Evolutionary conservation across 2,888 invertebrate species (phyloP), one percentile per base, ranked within the genome.

Genomic region (Parapristionchus giblindavisi): DNA sequence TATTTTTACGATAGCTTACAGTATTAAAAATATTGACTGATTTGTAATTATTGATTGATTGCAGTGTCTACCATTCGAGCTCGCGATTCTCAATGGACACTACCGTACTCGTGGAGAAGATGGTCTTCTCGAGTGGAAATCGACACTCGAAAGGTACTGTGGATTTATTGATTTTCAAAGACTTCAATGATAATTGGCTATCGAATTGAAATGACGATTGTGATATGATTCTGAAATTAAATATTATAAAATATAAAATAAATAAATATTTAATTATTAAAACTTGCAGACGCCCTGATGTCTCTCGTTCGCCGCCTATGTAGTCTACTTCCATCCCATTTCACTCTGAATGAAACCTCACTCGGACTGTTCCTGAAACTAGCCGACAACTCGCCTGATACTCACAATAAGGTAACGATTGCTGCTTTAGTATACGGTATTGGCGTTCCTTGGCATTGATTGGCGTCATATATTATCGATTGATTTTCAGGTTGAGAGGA

Each of bases 81-180:
- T 68, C 68, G 21, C 51, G 51, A 17, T 34, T 38, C 2, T 51
- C 68, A 4, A 51, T 68, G 52, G 52, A 68, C 21, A 68, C 29
- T 3, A 52, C 32, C 11, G 14, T n/a, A 1, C 27, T 68, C 29
- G 21, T 8, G 6, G 68, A 68, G 21, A n/a, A 34, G 27, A 32
- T 68, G 34, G 52, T 3, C 14, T 48, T 14, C 48, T 11, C 48
- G 14, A 11, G 14, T 8, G 38, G 34, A n/a, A 24, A 24, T 8
- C 17, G 32, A 17, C 24, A 52, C 24, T 38, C 34, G 3, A 29
- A 68, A 52, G 52, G 65, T 66, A 6, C 1, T 4, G 24, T 65
- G n/a, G 43, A 8, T 14, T 43, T 43, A 17, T 14, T 43, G 24
- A 21, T 34, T 36, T 36, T 5, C 17, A 21, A 56, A 56, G 14